Conservation (phyloP, 2,797 vertebrate species). For the Philypnodon macrostomus region DNA sequence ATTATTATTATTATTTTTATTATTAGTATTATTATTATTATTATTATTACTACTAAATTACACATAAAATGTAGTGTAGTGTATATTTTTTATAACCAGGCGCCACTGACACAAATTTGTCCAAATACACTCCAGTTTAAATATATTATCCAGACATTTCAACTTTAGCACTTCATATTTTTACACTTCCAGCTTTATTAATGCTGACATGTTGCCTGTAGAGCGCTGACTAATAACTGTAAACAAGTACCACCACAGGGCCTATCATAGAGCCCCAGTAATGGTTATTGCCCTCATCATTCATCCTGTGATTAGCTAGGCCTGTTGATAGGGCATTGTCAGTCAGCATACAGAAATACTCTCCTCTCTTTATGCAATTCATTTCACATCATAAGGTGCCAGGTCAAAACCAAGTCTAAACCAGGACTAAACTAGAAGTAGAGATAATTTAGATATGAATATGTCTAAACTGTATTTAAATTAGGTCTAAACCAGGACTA, state of each 20-base stretch:
- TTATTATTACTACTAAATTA: too few species aligned
- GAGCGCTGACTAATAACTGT: constrained; percentile 67
- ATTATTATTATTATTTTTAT: too few species aligned
- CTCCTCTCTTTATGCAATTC: constrained; percentile 32
- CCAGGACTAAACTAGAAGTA: not conserved
- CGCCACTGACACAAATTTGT: too few species aligned
- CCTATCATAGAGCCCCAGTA: constrained; percentile 55
- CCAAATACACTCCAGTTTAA: constrained; percentile 26
- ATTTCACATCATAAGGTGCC: constrained; percentile 39
- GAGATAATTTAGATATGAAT: too few species aligned
- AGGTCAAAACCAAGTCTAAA: constrained; percentile 4
- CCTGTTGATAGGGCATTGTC: constrained; percentile 36
- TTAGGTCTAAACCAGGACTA: too few species aligned
- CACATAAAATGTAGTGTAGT: too few species aligned
- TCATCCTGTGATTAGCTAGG: constrained; percentile 66
- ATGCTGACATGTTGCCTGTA: constrained; percentile 47
- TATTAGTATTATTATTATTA: too few species aligned
- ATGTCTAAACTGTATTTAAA: too few species aligned
- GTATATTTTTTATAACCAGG: too few species aligned
- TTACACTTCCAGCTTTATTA: constrained; percentile 35
- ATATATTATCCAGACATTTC: constrained; percentile 16
- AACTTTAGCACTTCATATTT: constrained; percentile 7
- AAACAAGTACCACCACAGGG: constrained; percentile 69
- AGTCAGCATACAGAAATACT: constrained; percentile 9
- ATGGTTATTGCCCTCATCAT: constrained; percentile 70